Percentiles rank a stretch among this genome's conserved stretches.
Evolutionary conservation across 2,888 invertebrate genomes (phyloP).

Genomic region (Autographa pulchrina): DNA sequence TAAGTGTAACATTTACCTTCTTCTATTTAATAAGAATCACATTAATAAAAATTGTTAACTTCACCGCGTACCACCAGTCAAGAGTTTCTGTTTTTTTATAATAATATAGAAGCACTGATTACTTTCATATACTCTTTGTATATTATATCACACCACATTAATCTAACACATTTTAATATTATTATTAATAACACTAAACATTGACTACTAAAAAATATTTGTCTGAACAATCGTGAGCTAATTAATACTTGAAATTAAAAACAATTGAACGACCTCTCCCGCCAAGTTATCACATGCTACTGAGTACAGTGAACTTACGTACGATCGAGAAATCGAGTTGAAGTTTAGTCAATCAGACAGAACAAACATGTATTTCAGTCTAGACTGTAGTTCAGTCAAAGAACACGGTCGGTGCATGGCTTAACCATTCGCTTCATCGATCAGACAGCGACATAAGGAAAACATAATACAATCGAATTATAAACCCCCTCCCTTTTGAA

Average conservation of each 20-base stretch:
- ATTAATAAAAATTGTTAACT: too few species aligned
- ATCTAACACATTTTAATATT: neutral
- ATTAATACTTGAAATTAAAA: neutral
- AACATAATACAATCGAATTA: too few species aligned
- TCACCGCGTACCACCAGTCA: too few species aligned
- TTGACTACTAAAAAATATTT: too few species aligned
- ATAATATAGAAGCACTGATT: neutral
- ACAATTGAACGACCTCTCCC: conserved; percentile 1
- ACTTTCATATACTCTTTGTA: neutral
- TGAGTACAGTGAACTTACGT: neutral
- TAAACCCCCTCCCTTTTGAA: too few species aligned
- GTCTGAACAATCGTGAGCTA: neutral
- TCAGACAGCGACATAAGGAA: neutral
- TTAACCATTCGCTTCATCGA: neutral
- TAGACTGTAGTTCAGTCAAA: neutral
- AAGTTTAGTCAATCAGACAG: neutral
- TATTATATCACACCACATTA: too few species aligned
- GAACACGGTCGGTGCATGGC: too few species aligned
- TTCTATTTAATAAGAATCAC: too few species aligned
- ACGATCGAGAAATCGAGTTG: neutral
- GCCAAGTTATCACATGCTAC: neutral
- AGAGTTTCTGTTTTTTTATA: neutral
- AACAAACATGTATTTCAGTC: neutral
- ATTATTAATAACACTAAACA: neutral
- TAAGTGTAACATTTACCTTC: too few species aligned